These are phyloP conservation scores for Scaptomyza tumidula DNA, from an alignment of 2,888 invertebrate species.

Conservation along the genomic window DNA sequence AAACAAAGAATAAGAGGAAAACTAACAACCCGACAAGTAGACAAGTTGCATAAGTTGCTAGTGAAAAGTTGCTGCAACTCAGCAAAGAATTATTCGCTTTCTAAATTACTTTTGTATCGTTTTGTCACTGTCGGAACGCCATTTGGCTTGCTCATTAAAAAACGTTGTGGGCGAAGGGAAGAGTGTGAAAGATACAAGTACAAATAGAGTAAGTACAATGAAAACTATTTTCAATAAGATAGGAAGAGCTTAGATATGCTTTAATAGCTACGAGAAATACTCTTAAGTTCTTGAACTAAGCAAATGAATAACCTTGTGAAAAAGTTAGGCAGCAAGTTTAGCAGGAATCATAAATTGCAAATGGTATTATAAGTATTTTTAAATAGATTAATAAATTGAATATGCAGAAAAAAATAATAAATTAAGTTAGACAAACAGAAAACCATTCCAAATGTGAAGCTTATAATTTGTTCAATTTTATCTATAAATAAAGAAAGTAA, in stretches of 20 bases:
- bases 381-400: too few relatives aligned
- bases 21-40: constrained; percentile 15
- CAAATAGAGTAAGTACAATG: neutral
- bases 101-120: constrained; percentile 50
- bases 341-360: too few relatives aligned
- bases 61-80: constrained; percentile 52
- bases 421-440: too few relatives aligned
- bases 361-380: too few relatives aligned
- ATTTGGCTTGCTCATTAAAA: constrained; percentile 36
- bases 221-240: constrained; percentile 7
- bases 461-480: too few relatives aligned
- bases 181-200: constrained; percentile 5
- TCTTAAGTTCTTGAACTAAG: neutral
- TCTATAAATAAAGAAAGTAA: too few relatives aligned
- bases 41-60: constrained; percentile 34
- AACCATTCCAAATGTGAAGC: too few relatives aligned
- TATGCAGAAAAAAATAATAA: too few relatives aligned
- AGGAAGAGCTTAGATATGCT: neutral
- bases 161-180: constrained; percentile 1
- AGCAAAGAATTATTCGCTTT: constrained; percentile 46
- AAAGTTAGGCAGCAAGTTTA: too few relatives aligned
- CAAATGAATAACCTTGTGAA: neutral
- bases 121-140: constrained; percentile 41
- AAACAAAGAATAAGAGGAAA: constrained; percentile 18
- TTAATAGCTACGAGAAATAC: neutral